These are phyloP conservation scores for Nesoenas mayeri DNA, from an alignment of 2,113 vertebrate genomes.

Conservation along the genomic window DNA sequence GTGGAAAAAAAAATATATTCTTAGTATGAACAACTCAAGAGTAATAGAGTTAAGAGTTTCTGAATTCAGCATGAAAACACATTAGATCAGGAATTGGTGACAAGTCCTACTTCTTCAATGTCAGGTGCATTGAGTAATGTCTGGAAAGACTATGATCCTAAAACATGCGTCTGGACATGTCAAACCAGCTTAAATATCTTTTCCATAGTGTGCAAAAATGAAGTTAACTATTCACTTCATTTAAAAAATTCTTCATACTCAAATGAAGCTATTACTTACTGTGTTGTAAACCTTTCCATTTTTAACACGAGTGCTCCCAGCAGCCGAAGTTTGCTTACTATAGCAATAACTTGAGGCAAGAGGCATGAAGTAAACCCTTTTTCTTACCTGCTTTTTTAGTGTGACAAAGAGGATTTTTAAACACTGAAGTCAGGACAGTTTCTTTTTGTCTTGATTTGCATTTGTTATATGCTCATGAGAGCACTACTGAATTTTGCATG, in stretches of 20 bases:
- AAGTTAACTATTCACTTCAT: not conserved
- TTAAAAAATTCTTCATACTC: not conserved
- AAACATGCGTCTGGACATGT: conserved; percentile 29
- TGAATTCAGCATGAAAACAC: conserved; percentile 47
- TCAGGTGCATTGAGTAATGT: conserved; percentile 62
- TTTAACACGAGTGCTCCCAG: not conserved
- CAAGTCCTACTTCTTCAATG: conserved; percentile 36
- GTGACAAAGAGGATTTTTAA: not conserved
- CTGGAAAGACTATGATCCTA: conserved; percentile 50
- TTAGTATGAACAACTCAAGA: conserved; percentile 4
- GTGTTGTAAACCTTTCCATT: not conserved
- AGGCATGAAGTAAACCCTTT: not conserved
- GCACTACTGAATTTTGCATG: not conserved
- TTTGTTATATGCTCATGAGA: not conserved
- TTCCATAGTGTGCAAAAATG: conserved; percentile 16
- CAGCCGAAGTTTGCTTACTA: not conserved
- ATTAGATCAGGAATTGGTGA: conserved; percentile 33
- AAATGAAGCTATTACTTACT: not conserved
- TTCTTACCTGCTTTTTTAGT: not conserved
- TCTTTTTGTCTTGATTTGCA: not conserved
- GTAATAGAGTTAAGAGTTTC: not conserved
- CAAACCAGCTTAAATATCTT: conserved; percentile 46
- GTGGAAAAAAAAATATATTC: conserved; percentile 16
- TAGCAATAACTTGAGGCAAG: not conserved
- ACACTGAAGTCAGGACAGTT: not conserved